Evolutionary conservation across 2,888 invertebrate species (phyloP), one percentile per base, ranked within the genome.

Genomic region (Cylloceria caligata): DNA sequence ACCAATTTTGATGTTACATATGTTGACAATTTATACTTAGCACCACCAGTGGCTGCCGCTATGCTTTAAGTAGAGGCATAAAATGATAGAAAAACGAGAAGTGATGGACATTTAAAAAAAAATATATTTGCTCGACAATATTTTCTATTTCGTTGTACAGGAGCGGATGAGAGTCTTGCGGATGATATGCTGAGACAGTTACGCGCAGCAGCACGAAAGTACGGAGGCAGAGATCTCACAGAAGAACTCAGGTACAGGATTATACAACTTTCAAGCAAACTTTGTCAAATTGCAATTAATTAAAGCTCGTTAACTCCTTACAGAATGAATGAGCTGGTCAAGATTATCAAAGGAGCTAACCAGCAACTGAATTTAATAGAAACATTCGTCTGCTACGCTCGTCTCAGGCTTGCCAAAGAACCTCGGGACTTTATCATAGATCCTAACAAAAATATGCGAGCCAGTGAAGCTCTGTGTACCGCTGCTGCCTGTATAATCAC

Each of bases 331-430:
- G 62, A 84, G 24, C 68, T 71, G 7, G 39, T 73, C 3, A 74
- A 81, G 5, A 71, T 84, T 69, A 67, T 85, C 34, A 65, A 27
- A 0, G 69, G 42, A 16, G 57, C 67, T 9, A 84, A 85, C 7
- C 76, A 77, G 24, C 90, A 88, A 6, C 69, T 90, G 0, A 60
- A 82, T 65, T 19, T 89, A 3, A 67, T 90, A 13, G 81, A 87
- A 60, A 85, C 85, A 3, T 87, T 85, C 36, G 0, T 88, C 2
- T 78, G 79, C 1, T 90, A 89, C 49, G 78, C 82, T 11, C 79
- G 81, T 68, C 34, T 86, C 3, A 87, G 83, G 67, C 69, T 90
- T 0, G 9, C 16, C 0, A 75, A 88, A 16, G 69, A 85, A 11
- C 76, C 55, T 13, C 65, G 45, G 2, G 87, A 90, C 65, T 81